phyloP scores from a whole-genome alignment of 1,140 invertebrate species.

The Bradysia coprophila region DNA sequence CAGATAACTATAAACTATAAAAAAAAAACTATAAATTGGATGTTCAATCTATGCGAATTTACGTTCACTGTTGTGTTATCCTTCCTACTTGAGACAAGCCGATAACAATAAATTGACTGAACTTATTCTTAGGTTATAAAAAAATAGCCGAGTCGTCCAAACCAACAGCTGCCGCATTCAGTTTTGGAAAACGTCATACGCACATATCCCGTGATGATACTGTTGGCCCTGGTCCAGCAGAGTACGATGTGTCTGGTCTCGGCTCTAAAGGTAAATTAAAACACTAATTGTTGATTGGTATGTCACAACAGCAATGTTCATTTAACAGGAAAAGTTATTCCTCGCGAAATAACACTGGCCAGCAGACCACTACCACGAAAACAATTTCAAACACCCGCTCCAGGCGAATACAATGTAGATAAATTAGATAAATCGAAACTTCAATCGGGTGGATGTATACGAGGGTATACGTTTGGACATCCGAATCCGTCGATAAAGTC shows the following conservation, averaged over 20 bases:
- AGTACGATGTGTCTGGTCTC: conserved; percentile 69
- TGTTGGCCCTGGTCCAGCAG: conserved; percentile 65
- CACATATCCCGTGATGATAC: conserved; percentile 24
- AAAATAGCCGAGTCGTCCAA: conserved; percentile 53
- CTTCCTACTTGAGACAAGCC: no score
- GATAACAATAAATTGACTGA: no score
- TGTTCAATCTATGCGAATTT: no score
- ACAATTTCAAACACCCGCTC: conserved; percentile 57
- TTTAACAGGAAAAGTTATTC: conserved; percentile 30
- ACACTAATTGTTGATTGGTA: conserved; percentile 4
- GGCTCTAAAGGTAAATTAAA: conserved; percentile 51
- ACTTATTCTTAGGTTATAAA: conserved; percentile 33
- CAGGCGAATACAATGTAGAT: conserved; percentile 65
- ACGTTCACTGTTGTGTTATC: no score
- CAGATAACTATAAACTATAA: no score
- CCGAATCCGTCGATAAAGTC: conserved; percentile 16
- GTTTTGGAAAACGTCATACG: conserved; percentile 51
- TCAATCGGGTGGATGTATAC: conserved; percentile 29
- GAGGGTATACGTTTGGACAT: conserved; percentile 38
- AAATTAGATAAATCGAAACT: conserved; percentile 43
- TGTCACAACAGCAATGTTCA: neutral
- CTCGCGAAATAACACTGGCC: conserved; percentile 14
- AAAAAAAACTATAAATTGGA: no score
- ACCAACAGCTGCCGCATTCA: conserved; percentile 55
- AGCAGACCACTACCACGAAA: conserved; percentile 52